phyloP scores from a whole-genome alignment of 2,113 vertebrate genomes.

The Phalacrocorax pelagicus region DNA sequence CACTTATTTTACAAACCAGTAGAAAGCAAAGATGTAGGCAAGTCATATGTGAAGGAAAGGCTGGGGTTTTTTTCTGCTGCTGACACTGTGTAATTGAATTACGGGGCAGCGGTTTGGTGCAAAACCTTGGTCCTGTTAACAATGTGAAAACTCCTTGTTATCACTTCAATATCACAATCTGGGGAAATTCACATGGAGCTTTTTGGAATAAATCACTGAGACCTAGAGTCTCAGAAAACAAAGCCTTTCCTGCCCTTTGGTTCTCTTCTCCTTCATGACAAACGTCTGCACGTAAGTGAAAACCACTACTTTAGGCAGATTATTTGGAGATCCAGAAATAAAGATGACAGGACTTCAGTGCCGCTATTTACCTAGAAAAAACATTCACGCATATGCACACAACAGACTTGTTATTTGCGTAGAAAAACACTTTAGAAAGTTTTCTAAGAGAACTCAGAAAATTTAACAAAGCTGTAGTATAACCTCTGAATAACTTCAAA shows the following conservation, averaged over 20 bases:
- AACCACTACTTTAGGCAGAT: not conserved
- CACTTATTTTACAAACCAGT: not conserved
- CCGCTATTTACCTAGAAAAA: not conserved
- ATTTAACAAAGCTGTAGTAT: not conserved
- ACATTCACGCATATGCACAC: too few species aligned
- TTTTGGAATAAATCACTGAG: not conserved
- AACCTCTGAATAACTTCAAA: not conserved
- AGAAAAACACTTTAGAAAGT: not conserved
- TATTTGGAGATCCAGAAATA: not conserved
- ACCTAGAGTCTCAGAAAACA: not conserved
- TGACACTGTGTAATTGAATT: not conserved
- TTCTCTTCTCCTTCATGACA: not conserved
- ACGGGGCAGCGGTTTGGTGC: not conserved
- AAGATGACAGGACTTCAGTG: not conserved
- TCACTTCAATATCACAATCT: not conserved
- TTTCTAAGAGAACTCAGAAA: not conserved
- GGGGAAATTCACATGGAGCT: not conserved
- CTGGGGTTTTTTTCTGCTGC: rapidly evolving
- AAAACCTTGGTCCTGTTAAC: not conserved
- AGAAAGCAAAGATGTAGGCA: not conserved
- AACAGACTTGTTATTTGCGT: not conserved
- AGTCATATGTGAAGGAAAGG: not conserved
- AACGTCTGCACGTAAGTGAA: not conserved
- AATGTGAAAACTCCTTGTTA: not conserved
- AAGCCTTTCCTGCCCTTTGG: not conserved